Base-by-base conservation (phyloP, 2,113 vertebrate genomes). In the Phocoena phocoena region DNA sequence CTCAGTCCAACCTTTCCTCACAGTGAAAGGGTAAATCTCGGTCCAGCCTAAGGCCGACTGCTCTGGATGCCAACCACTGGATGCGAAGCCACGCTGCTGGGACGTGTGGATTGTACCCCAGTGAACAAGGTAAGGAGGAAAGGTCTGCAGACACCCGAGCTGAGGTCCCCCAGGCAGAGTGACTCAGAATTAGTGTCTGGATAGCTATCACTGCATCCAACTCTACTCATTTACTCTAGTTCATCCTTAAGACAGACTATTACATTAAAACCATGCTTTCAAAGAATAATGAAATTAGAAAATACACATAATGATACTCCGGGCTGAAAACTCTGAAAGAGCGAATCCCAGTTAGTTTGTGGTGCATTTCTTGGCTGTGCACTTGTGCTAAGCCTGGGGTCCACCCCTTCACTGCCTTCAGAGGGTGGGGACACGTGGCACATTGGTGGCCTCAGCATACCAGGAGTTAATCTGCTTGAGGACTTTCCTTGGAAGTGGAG, bases 111-210 rank as follows among this genome's bases (percentile, higher is more conserved):
- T 2, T 15, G 36, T 23, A 74, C 33, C 28, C 36, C 55, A 4
- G 6, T 0, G 26, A n/a, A 3, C 76, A 47, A 6, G 1, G 8
- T 3, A 0, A 25, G 50, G 50, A 70, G 33, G 8, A 18, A 6
- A 71, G 18, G 44, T 2, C 5, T 47, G 20, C 20, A 70, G 55
- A 47, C 6, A 8, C 0, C 74, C 68, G 31, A 0, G 5, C 6
- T 12, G 65, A 58, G 17, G 76, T 36, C 28, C 70, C 63, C 8
- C 26, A 21, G 20, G 74, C 14, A 3, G 38, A 68, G 28, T 36
- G 67, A 44, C 53, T 44, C 80, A 55, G 41, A 58, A 63, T 9
- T 13, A 83, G 74, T 4, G 50, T 84, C 55, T 60, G 23, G 7
- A 44, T 0, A 44, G 21, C 62, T 10, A 12, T 4, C 8, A 18